Base-by-base conservation (phyloP, 2,888 invertebrate genomes). In the Pasiphila rectangulata region DNA sequence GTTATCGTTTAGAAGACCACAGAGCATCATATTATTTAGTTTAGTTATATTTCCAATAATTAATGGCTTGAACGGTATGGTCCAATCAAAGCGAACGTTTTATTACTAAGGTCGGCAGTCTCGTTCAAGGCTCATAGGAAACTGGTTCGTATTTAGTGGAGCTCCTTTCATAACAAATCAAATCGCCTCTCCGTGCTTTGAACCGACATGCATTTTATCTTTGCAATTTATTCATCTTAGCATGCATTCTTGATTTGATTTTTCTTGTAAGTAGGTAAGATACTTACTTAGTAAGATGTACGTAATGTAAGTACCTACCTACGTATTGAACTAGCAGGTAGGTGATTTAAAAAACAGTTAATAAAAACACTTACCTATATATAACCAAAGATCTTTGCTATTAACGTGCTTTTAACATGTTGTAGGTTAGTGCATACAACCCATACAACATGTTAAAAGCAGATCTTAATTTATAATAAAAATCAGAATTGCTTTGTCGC, bases 101-200 rank as follows among this genome's bases (percentile, higher is more conserved):
- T 61, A 63, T 54, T 63, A 54, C 51, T 38, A 67, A 72, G 70
- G 75, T 74, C 74, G 63, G 61, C 63, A 73, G 46, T 66, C 75
- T 63, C 54, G 57, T 63, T 69, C 75, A 76, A 78, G 74, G 75
- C 63, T 69, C 61, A 57, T 64, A 62, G 62, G 68, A 69, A 71
- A 65, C 57, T 32, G 49, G 45, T 47, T 37, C 42, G 47, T 57
- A 35, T 64, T 66, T 62, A 53, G 58, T 60, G 56, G 60, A 61
- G 57, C 53, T 59, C 53, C 57, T 54, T 64, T 61, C 56, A 59
- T 61, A 46, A 56, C 9, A 27, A 42, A 49, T 24, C 44, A 54
- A 32, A 25, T 38, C 16, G 7, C 19, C 25, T 38, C 12, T 21
- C 35, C 35, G 12, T 37, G 16, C 15, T 23, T 13, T 15, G 24